Evolutionary conservation across 2,888 invertebrate genomes (phyloP), one percentile per base, ranked within the genome.

Genomic region (Holacanthella duospinosa): DNA sequence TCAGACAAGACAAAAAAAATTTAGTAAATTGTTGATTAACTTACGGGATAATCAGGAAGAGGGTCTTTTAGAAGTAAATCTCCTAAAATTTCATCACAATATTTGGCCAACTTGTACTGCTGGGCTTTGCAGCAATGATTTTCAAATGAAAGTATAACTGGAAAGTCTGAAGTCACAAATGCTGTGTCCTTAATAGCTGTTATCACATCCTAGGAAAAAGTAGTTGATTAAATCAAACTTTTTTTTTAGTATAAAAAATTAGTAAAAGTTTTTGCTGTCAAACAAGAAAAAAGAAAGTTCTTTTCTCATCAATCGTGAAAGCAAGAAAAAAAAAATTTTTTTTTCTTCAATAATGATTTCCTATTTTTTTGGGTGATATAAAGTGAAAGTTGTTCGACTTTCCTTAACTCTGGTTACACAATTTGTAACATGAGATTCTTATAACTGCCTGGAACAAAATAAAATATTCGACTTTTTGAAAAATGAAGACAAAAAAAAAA

Each of bases 111-210:
- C 79, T 97, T 97, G 78, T 93, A 89, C 80, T 99, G 97, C 80
- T 99, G 97, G 43, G 88, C 88, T 77, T 90, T 90, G 78, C 93
- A 93, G 82, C 99, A 99, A 79, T 99, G 99, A 82, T 99, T 99
- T 81, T 99, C 99, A 77, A 99, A 99, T 29, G 97, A 97, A 61
- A 99, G 82, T 72, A 99, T 96, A 60, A 99, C 87, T 0, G 99
- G 99, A 78, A 87, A 95, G 74, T 97, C 96, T 2, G 95, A 94
- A 1, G 97, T 94, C 57, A 97, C 94, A 79, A 99, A 99, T 48
- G 99, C 97, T 2, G 96, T 96, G 79, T 99, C 99, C 68, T 94
- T 82, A 64, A 99, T 88, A 2, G 97, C 99, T 78, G 92, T 89
- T 74, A 99, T 95, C 54, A 96, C 97, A 79, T 99, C 90, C 82